phyloP scores from a whole-genome alignment of 2,797 vertebrate species.

The Xiphorhynchus erythropygius region DNA sequence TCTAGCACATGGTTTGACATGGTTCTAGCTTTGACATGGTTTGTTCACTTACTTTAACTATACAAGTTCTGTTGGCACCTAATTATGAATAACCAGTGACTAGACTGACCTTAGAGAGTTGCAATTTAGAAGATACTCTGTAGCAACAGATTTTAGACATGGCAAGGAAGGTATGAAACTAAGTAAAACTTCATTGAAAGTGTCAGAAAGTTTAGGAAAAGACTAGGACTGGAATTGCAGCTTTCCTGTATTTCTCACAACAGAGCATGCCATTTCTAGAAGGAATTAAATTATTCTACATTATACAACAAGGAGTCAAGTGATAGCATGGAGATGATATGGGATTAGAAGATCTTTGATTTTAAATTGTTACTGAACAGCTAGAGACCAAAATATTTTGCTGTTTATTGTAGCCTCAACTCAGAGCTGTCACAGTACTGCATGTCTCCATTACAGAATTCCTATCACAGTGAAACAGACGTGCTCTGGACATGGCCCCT shows the following conservation, averaged over 20 bases:
- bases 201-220: neutral
- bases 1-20: neutral
- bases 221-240: neutral
- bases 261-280: neutral
- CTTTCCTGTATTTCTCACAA: neutral
- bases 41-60: neutral
- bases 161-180: neutral
- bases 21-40: neutral
- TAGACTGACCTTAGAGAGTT: neutral
- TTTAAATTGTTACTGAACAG: constrained; percentile 8
- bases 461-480: constrained; percentile 14
- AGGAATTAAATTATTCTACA: neutral
- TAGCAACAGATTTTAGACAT: neutral
- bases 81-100: neutral
- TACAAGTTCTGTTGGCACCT: neutral
- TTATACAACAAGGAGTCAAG: neutral
- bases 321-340: neutral
- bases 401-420: neutral
- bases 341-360: constrained; percentile 21
- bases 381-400: neutral
- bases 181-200: neutral
- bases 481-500: neutral
- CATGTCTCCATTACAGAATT: neutral
- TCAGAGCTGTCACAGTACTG: neutral
- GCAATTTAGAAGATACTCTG: neutral